These are phyloP conservation scores for Ceratotherium simum DNA, from an alignment of 2,113 vertebrate species.

Conservation along the genomic window DNA sequence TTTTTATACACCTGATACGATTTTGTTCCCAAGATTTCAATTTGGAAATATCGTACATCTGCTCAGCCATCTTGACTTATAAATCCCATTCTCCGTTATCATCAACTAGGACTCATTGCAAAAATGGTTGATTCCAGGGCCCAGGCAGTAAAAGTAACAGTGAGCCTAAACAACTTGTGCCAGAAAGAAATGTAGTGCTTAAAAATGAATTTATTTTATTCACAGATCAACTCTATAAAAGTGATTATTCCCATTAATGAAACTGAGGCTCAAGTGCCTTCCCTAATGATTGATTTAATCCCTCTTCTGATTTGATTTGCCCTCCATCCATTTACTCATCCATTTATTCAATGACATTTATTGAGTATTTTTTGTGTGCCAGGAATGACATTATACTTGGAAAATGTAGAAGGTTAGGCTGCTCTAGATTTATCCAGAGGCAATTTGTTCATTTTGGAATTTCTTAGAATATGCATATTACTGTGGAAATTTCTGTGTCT, in stretches of 20 bases:
- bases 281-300: slow-evolving; percentile 45
- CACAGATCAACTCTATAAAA: slow-evolving; percentile 23
- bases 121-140: neutral
- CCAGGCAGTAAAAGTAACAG: neutral
- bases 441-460: slow-evolving; percentile 34
- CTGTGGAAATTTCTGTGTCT: neutral
- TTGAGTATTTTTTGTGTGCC: neutral
- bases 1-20: neutral
- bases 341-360: slow-evolving; percentile 46
- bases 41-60: neutral
- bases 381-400: neutral
- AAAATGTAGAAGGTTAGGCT: neutral
- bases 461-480: neutral
- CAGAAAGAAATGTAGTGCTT: neutral
- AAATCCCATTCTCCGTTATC: neutral
- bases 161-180: neutral
- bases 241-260: slow-evolving; percentile 55
- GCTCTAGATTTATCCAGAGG: neutral
- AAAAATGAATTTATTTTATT: slow-evolving; percentile 56
- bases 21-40: neutral
- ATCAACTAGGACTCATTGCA: neutral
- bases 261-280: neutral
- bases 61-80: neutral
- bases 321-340: slow-evolving; percentile 4
- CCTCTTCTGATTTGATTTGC: slow-evolving; percentile 49